Conservation (phyloP, 2,797 vertebrate genomes). For the Picus viridis region DNA sequence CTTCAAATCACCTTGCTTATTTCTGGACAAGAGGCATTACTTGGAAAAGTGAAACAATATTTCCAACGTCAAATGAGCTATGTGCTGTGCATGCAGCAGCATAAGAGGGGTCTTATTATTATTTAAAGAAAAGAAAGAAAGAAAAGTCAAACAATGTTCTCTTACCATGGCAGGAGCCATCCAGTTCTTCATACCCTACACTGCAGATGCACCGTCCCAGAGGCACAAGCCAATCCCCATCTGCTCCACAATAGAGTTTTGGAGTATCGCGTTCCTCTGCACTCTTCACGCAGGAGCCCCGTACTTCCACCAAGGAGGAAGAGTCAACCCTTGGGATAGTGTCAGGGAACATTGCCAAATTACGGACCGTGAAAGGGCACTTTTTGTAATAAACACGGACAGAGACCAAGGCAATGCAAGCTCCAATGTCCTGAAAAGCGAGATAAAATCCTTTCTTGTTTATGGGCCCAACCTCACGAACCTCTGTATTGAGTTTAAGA, state of each 20-base stretch:
- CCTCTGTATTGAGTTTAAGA: constrained; percentile 95
- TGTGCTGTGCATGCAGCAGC: background rate
- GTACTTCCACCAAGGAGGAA: constrained; percentile 93
- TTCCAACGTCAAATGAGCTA: background rate
- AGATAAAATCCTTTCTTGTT: constrained; percentile 92
- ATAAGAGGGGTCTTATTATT: background rate
- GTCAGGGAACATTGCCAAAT: constrained; percentile 93
- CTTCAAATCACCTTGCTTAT: background rate
- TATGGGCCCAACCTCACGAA: constrained; percentile 93
- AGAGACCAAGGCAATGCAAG: constrained; percentile 93
- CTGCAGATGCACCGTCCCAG: constrained; percentile 93
- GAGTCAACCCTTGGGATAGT: constrained; percentile 95
- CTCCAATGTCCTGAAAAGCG: constrained; percentile 96
- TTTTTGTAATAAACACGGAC: constrained; percentile 96
- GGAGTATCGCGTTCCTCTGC: constrained; percentile 93
- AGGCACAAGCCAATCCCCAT: constrained; percentile 96
- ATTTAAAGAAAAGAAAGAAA: too few relatives aligned
- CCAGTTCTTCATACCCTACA: constrained; percentile 89
- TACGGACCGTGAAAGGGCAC: constrained; percentile 92
- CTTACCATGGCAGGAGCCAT: constrained; percentile 91
- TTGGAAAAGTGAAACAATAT: background rate
- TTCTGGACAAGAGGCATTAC: background rate
- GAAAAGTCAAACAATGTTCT: background rate
- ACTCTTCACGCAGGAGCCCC: constrained; percentile 93
- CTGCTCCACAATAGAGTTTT: constrained; percentile 93